Conservation (phyloP, 2,888 invertebrate species). For the Lutraria lutraria region DNA sequence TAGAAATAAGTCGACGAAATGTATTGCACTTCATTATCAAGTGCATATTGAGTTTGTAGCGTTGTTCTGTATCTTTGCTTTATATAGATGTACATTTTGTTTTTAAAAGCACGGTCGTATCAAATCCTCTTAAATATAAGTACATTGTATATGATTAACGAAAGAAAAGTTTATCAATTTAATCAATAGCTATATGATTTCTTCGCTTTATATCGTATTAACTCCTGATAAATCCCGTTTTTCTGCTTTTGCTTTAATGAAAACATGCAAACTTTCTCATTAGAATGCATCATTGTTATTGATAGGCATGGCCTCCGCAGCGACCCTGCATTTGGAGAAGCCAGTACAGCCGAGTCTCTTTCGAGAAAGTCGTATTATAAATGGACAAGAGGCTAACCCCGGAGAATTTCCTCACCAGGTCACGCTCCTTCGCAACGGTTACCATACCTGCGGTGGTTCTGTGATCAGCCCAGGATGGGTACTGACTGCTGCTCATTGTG, state of each 20-base stretch:
- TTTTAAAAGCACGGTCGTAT: no score
- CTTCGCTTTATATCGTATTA: not conserved
- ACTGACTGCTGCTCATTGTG: conserved; percentile 58
- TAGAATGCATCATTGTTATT: not conserved
- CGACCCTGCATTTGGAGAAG: not conserved
- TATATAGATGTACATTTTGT: no score
- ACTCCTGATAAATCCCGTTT: not conserved
- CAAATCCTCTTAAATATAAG: no score
- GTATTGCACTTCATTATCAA: no score
- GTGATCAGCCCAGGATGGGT: conserved; percentile 47
- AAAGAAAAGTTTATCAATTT: not conserved
- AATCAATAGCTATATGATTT: not conserved
- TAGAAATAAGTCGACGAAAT: no score
- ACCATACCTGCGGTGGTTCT: conserved; percentile 54
- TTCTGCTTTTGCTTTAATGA: not conserved
- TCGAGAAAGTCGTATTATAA: conserved; percentile 42
- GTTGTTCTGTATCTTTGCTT: no score
- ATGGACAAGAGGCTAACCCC: conserved; percentile 35
- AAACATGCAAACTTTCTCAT: not conserved
- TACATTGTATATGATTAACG: not conserved
- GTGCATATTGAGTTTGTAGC: no score
- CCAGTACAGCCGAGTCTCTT: not conserved
- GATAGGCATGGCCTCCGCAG: not conserved
- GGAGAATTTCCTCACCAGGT: conserved; percentile 57
- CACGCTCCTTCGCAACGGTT: conserved; percentile 33